Conservation (phyloP, 1,140 invertebrate species). For the Zaprionus ghesquierei region DNA sequence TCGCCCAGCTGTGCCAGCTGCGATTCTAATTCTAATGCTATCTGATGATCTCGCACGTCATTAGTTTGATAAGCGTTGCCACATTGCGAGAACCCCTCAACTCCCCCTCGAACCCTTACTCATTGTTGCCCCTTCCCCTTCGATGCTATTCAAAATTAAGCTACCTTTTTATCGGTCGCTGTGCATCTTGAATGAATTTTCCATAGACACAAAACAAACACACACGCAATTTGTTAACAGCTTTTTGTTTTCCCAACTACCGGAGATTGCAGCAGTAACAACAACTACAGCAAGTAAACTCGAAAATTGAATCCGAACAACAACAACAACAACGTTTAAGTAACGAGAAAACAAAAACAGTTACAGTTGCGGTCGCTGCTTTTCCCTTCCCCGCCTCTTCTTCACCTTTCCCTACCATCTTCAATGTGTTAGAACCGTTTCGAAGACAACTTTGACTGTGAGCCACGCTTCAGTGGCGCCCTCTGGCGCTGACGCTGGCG, state of each 20-base stretch:
- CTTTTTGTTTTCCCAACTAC: slow-evolving; percentile 68
- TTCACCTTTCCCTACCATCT: background rate
- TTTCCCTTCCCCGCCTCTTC: background rate
- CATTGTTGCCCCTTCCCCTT: background rate
- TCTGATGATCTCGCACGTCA: slow-evolving; percentile 62
- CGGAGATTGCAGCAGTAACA: slow-evolving; percentile 71
- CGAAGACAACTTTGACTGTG: slow-evolving; percentile 34
- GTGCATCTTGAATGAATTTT: slow-evolving; percentile 63
- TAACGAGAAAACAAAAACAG: slow-evolving; percentile 12
- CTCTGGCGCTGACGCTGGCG: slow-evolving; percentile 41
- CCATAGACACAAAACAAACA: slow-evolving; percentile 30
- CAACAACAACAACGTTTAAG: slow-evolving; percentile 9
- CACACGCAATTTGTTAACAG: slow-evolving; percentile 75
- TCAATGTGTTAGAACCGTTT: slow-evolving; percentile 67
- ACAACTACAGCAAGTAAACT: slow-evolving; percentile 46
- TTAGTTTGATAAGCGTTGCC: slow-evolving; percentile 55
- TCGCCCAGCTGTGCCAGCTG: slow-evolving; percentile 31
- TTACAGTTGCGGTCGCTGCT: background rate
- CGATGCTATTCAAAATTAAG: slow-evolving; percentile 52
- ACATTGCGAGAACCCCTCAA: slow-evolving; percentile 1
- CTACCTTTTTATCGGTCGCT: slow-evolving; percentile 36
- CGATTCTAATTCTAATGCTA: slow-evolving; percentile 33
- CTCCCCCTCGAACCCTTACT: background rate
- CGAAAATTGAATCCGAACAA: slow-evolving; percentile 29
- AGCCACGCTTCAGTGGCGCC: slow-evolving; percentile 68